Percentiles rank a stretch among this genome's conserved stretches.
Evolutionary conservation across 2,113 vertebrate species (phyloP).

Genomic region (Scolopax mira): DNA sequence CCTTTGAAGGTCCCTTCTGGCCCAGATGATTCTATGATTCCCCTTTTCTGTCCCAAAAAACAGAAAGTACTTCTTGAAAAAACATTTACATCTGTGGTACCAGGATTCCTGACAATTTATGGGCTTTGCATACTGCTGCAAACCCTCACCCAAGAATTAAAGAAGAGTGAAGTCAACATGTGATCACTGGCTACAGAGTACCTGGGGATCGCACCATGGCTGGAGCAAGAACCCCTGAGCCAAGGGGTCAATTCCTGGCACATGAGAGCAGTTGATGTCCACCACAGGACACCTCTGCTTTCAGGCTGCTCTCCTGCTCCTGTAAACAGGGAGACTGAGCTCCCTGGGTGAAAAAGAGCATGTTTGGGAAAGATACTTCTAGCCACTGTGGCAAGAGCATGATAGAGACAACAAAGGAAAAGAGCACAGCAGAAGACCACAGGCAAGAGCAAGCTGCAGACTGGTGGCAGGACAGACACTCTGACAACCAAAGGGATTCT

Average conservation of each 20-base stretch:
- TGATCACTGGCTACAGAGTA: not conserved
- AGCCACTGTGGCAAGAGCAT: not conserved
- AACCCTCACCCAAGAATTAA: not conserved
- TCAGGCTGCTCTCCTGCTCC: not conserved
- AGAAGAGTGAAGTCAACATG: not conserved
- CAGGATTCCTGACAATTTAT: fast-evolving
- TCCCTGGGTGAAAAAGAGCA: not conserved
- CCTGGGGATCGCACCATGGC: no score
- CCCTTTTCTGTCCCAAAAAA: not conserved
- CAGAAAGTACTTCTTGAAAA: not conserved
- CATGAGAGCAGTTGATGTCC: not conserved
- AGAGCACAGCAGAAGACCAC: not conserved
- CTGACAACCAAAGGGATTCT: not conserved
- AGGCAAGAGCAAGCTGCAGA: not conserved
- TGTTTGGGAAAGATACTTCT: fast-evolving
- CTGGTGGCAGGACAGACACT: not conserved
- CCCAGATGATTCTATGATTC: no score
- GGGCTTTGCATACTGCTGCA: not conserved
- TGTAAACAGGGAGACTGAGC: not conserved
- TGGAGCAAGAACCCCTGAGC: not conserved
- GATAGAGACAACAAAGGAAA: not conserved
- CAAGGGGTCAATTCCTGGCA: not conserved
- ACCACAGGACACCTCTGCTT: not conserved
- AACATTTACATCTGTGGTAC: not conserved
- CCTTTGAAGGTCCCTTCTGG: no score